Conservation (phyloP, 2,797 vertebrate genomes). For the Galagoides demidoff region DNA sequence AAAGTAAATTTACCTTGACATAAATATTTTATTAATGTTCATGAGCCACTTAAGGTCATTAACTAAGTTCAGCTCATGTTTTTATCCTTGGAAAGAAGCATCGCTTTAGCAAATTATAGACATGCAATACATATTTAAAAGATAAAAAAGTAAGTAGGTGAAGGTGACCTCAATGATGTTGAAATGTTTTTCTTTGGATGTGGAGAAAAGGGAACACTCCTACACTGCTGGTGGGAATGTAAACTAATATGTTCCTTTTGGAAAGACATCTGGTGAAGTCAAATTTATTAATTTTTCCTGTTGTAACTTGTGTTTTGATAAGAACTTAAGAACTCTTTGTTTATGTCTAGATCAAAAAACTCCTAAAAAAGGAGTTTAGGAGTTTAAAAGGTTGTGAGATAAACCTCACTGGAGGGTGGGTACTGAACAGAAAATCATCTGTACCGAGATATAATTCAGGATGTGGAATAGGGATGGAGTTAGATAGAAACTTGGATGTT, state of each 20-base stretch:
- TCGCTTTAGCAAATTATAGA: neutral
- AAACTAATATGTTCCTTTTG: too few relatives aligned
- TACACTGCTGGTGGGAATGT: too few relatives aligned
- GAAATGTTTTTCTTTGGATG: conserved; percentile 25
- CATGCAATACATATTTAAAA: conserved; percentile 2
- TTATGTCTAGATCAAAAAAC: neutral
- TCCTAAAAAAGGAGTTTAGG: neutral
- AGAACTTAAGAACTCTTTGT: neutral
- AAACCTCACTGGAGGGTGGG: neutral
- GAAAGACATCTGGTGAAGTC: too few relatives aligned
- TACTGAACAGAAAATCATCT: neutral
- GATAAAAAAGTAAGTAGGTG: conserved; percentile 6
- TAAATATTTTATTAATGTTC: neutral
- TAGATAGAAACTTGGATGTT: neutral
- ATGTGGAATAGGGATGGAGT: neutral
- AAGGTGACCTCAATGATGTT: neutral
- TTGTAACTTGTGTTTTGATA: neutral
- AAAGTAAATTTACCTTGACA: neutral
- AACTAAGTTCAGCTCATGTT: neutral
- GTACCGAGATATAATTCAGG: neutral
- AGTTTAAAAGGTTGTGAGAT: neutral
- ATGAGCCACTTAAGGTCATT: neutral
- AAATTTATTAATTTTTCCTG: too few relatives aligned
- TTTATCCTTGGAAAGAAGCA: neutral
- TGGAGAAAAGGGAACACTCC: too few relatives aligned